Evolutionary conservation across 2,888 invertebrate species (phyloP), one percentile per base, ranked within the genome.

Genomic region (Drymonia ruficornis): DNA sequence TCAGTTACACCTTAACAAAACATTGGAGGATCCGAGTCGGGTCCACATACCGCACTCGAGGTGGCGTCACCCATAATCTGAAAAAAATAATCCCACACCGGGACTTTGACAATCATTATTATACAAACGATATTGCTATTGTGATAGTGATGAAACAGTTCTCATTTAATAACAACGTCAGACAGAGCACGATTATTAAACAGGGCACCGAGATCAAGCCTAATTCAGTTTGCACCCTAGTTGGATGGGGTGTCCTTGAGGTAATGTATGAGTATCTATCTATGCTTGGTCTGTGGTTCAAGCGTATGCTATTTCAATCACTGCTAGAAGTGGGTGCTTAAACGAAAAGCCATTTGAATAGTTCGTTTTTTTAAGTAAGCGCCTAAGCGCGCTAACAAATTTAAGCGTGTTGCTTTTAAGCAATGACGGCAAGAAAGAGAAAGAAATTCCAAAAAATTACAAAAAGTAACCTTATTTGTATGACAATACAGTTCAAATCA

Each of bases 231-330:
- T 82, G 84, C 51, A 81, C 83, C 0, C 65, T 92, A 0, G 78
- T 87, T 29, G 92, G 92, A 49, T 92, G 92, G 92, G 92, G 92
- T 12, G 81, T 87, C 29, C 76, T 77, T 1, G 78, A 89, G 80
- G 91, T 91, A 58, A 65, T 55, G 52, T 9, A 11, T 11, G 9
- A 31, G 11, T 11, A 11, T 31, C 3, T 31, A 31, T 9, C 6
- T 23, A 46, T 19, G n/a, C 4, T 38, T 15, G 38, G 6, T 31
- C 9, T 31, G 6, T n/a, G n/a, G n/a, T n/a, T n/a, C n/a, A n/a
- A n/a, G n/a, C n/a, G n/a, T n/a, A n/a, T n/a, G n/a, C n/a, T n/a
- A n/a, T n/a, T n/a, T n/a, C n/a, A n/a, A n/a, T n/a, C n/a, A n/a
- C n/a, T n/a, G n/a, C n/a, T n/a, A n/a, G n/a, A n/a, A n/a, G n/a